These are phyloP conservation scores for Drosophila lacicola DNA, from an alignment of 2,888 invertebrate species.

Conservation along the genomic window DNA sequence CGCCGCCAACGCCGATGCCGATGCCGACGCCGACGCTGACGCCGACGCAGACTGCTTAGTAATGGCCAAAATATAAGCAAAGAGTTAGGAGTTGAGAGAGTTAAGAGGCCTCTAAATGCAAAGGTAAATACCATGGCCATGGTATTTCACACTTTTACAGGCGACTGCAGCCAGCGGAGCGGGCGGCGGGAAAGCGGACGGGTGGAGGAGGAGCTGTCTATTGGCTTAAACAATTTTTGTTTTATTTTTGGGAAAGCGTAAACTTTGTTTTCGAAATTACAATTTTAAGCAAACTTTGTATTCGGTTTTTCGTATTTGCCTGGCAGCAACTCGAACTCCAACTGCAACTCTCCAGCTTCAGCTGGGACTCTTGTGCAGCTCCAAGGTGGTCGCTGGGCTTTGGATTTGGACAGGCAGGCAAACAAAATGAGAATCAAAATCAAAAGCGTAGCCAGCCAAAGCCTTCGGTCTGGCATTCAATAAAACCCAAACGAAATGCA, in stretches of 20 bases:
- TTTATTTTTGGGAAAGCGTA: conserved; percentile 70
- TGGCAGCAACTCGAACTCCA: conserved; percentile 35
- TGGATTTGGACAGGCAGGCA: conserved; percentile 18
- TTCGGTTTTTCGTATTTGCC: conserved; percentile 48
- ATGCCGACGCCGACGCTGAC: conserved; percentile 1
- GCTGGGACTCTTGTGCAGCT: conserved; percentile 23
- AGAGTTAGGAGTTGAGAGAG: conserved; percentile 5
- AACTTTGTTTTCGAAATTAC: conserved; percentile 74
- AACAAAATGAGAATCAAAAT: conserved; percentile 45
- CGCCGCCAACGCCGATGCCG: conserved; percentile 50
- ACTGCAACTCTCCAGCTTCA: conserved; percentile 1
- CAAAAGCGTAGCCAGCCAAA: conserved; percentile 43
- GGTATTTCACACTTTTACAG: conserved; percentile 79
- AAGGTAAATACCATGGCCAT: conserved; percentile 70
- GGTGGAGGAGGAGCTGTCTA: conserved; percentile 22
- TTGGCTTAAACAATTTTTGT: conserved; percentile 63
- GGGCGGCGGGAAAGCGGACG: too few species aligned
- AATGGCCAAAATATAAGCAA: conserved; percentile 58
- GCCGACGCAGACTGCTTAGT: conserved; percentile 26
- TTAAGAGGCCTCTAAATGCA: conserved; percentile 65
- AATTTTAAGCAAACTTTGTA: conserved; percentile 55
- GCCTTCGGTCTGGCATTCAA: conserved; percentile 25
- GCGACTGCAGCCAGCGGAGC: conserved; percentile 28
- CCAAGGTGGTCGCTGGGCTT: conserved; percentile 54
- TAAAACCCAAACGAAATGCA: conserved; percentile 45